A percentile compares a stretch with the other conserved stretches of the same genome.
phyloP scores from a whole-genome alignment of 2,113 vertebrate species.

The Microcebus griseorufus region DNA sequence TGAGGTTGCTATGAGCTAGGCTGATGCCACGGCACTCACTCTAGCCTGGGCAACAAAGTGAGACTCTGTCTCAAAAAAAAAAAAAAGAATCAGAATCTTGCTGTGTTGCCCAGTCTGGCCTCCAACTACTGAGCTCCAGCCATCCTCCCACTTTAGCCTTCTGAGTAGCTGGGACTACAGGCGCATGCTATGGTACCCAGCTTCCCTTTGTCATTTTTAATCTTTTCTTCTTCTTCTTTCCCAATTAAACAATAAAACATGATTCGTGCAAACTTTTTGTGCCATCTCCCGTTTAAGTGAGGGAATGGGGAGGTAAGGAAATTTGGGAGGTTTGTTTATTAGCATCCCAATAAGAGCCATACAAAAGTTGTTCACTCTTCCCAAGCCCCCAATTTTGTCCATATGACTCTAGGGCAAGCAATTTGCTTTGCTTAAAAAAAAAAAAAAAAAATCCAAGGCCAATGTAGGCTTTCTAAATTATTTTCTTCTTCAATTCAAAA shows the following conservation, averaged over 20 bases:
- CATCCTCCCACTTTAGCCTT: not conserved
- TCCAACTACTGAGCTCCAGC: not conserved
- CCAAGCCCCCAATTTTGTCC: not conserved
- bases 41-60: no score
- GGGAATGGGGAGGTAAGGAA: not conserved
- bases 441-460: not conserved
- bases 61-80: no score
- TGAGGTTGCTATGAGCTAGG: no score
- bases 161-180: not conserved
- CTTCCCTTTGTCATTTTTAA: not conserved
- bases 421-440: not conserved
- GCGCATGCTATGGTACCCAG: not conserved
- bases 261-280: not conserved
- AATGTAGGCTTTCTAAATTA: not conserved
- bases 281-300: not conserved
- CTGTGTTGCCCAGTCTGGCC: not conserved
- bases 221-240: not conserved
- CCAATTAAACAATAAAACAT: not conserved
- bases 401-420: not conserved
- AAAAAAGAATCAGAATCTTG: not conserved
- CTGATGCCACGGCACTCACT: no score
- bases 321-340: not conserved
- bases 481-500: not conserved
- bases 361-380: not conserved
- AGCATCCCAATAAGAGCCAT: no score